Conservation (phyloP, 2,888 invertebrate species). For the Drosophila koepferae region DNA sequence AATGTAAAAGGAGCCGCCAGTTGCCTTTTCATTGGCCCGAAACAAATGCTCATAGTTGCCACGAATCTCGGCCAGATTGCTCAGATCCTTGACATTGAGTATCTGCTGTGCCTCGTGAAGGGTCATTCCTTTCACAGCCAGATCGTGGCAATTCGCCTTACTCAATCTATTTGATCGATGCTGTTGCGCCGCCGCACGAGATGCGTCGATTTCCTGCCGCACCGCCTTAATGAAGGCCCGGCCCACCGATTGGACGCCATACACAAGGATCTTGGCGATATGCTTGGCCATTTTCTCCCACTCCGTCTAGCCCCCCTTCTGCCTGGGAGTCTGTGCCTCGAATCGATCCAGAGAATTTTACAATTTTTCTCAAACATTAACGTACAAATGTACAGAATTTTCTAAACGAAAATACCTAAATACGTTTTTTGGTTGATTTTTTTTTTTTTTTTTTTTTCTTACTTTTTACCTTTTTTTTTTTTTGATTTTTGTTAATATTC, state of each 20-base stretch:
- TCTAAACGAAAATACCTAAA: not conserved
- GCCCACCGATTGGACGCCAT: slow-evolving; percentile 95
- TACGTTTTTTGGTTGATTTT: not conserved
- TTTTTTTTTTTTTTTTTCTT: slow-evolving; percentile 1
- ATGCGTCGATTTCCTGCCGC: slow-evolving; percentile 93
- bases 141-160: slow-evolving; percentile 85
- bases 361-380: slow-evolving; percentile 24
- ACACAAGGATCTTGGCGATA: slow-evolving; percentile 94
- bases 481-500: not conserved
- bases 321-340: slow-evolving; percentile 20
- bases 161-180: slow-evolving; percentile 87
- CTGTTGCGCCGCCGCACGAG: slow-evolving; percentile 92
- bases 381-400: slow-evolving; percentile 29
- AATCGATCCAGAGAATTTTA: slow-evolving; percentile 39
- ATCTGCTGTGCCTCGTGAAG: slow-evolving; percentile 96
- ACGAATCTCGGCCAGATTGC: slow-evolving; percentile 89
- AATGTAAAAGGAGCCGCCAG: slow-evolving; percentile 98
- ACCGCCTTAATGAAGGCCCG: slow-evolving; percentile 96
- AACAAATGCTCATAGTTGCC: slow-evolving; percentile 95
- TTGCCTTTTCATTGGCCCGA: slow-evolving; percentile 93
- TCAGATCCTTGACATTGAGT: slow-evolving; percentile 90
- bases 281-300: slow-evolving; percentile 93
- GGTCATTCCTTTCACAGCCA: slow-evolving; percentile 33
- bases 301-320: slow-evolving; percentile 1
- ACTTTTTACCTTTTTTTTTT: not conserved